Percentiles rank a stretch among this genome's conserved stretches.
Conservation (phyloP, 2,888 invertebrate species). For the Melangyna quadrimaculata region DNA sequence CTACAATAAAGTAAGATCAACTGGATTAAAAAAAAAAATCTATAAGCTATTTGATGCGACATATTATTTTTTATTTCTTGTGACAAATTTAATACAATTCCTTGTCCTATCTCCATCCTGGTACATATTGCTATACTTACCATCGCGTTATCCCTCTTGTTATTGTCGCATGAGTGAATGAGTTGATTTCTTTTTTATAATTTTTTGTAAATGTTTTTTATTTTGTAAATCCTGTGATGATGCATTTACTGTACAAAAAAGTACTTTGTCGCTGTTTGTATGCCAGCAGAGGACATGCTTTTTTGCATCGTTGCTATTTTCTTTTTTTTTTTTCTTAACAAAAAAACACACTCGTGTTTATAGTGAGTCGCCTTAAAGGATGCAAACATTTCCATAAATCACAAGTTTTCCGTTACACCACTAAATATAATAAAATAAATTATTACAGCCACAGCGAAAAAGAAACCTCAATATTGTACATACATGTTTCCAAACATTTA, state of each 20-base stretch:
- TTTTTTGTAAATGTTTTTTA: not conserved
- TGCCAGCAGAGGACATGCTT: slow-evolving; percentile 41
- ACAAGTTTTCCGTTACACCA: slow-evolving; percentile 59
- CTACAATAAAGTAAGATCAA: not conserved
- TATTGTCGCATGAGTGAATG: slow-evolving; percentile 44
- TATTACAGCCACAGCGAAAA: slow-evolving; percentile 38
- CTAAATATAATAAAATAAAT: slow-evolving; percentile 61
- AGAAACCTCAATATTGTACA: slow-evolving; percentile 21
- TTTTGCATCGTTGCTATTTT: slow-evolving; percentile 1
- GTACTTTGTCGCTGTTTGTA: slow-evolving; percentile 27
- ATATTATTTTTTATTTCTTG: not conserved
- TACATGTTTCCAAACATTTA: slow-evolving; percentile 9
- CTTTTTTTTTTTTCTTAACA: not conserved
- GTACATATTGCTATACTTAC: not conserved
- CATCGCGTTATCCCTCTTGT: not conserved
- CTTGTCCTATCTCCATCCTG: not conserved
- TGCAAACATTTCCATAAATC: slow-evolving; percentile 60
- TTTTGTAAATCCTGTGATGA: slow-evolving; percentile 45
- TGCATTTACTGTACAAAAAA: slow-evolving; percentile 64
- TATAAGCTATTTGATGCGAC: not conserved
- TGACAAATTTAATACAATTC: slow-evolving; percentile 11
- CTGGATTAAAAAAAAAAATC: not conserved
- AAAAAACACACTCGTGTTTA: not conserved
- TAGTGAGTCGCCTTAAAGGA: slow-evolving; percentile 29
- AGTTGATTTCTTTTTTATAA: slow-evolving; percentile 16